Percentiles rank a stretch among this genome's conserved stretches.
Conservation (phyloP, 2,113 vertebrate species). For the Gambusia holbrooki region DNA sequence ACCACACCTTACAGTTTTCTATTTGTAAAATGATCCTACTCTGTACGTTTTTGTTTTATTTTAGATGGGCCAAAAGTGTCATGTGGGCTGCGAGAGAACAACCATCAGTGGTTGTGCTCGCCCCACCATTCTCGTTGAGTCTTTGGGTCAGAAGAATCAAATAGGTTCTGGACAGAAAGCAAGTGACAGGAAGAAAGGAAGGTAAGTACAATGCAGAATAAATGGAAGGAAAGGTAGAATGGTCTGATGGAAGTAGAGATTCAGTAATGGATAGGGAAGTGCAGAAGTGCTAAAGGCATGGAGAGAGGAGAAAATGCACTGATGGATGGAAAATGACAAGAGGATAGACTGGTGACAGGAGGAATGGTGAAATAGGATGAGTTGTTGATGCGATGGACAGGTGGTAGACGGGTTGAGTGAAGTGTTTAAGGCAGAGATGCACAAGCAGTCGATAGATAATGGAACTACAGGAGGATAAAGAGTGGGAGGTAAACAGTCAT, state of each 20-base stretch:
- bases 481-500: conserved; percentile 6
- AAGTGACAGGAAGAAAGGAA: conserved; percentile 40
- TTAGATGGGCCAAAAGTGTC: too few species aligned
- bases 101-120: not conserved
- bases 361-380: conserved; percentile 45
- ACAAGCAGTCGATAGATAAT: conserved; percentile 43
- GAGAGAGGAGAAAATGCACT: conserved; percentile 47
- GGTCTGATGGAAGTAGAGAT: conserved; percentile 30
- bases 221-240: conserved; percentile 31
- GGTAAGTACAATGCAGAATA: conserved; percentile 46
- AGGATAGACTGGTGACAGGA: conserved; percentile 52
- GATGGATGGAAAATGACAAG: conserved; percentile 59
- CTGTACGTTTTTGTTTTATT: too few species aligned
- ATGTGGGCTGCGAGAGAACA: not conserved
- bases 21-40: too few species aligned
- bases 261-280: conserved; percentile 53
- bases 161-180: conserved; percentile 28
- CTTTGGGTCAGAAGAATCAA: not conserved
- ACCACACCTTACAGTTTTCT: too few species aligned
- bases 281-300: conserved; percentile 46
- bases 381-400: conserved; percentile 53
- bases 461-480: conserved; percentile 30
- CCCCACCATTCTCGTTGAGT: not conserved
- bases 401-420: conserved; percentile 46
- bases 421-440: conserved; percentile 48